Conservation (phyloP, 2,797 vertebrate species). For the Fratercula arctica region DNA sequence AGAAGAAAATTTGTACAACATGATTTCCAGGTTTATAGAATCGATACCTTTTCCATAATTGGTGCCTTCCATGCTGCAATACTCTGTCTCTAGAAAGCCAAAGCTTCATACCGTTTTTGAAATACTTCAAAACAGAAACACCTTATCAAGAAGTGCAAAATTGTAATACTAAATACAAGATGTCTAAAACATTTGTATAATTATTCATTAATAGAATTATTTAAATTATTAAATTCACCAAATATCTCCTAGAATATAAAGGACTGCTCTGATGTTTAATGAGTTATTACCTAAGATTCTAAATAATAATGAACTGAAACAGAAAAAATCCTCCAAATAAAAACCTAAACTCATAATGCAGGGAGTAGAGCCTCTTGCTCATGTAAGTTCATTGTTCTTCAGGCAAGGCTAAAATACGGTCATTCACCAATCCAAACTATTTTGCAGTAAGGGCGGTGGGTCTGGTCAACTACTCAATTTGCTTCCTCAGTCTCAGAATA, state of each 20-base stretch:
- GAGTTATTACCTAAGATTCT: neutral
- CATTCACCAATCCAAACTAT: neutral
- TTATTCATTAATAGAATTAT: neutral
- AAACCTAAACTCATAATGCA: neutral
- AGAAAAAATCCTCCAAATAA: neutral
- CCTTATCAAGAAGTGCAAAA: neutral
- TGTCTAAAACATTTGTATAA: neutral
- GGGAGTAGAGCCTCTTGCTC: neutral
- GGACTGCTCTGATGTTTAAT: neutral
- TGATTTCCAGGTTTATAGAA: neutral
- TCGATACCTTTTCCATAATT: fast-evolving
- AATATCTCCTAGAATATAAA: neutral
- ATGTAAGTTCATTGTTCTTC: neutral
- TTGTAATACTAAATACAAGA: neutral
- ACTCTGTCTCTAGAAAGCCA: neutral
- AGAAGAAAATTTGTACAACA: neutral
- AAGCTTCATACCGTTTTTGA: neutral
- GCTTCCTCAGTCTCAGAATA: neutral
- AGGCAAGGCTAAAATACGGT: neutral
- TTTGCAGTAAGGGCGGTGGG: neutral
- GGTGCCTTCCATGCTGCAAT: neutral
- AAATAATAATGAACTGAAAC: neutral
- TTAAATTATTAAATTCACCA: neutral
- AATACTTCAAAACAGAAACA: neutral
- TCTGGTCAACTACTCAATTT: neutral